phyloP scores from a whole-genome alignment of 2,888 invertebrate genomes.

The Eupithecia dodoneata region DNA sequence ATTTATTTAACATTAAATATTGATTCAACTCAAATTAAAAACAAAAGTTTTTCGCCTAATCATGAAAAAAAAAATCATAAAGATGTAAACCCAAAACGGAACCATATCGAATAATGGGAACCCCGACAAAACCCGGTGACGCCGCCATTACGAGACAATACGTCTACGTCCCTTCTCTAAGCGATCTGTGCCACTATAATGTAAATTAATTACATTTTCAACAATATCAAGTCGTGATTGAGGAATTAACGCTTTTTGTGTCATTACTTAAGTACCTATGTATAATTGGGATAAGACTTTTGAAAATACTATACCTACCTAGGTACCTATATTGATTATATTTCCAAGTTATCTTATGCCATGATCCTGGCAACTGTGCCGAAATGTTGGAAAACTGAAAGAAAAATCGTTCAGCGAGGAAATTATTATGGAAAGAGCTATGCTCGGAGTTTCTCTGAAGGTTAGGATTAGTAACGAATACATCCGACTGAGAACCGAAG shows the following conservation, averaged over 20 bases:
- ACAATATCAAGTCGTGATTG: conserved; percentile 18
- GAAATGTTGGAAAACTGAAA: background rate
- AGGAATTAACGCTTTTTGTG: conserved; percentile 19
- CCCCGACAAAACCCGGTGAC: background rate
- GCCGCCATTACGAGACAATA: conserved; percentile 24
- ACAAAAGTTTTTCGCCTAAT: background rate
- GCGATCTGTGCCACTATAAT: conserved; percentile 58
- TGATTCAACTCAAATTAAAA: background rate
- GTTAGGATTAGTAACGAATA: too few species aligned
- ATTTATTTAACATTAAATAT: background rate
- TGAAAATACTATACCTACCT: background rate
- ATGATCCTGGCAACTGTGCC: background rate
- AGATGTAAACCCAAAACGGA: background rate
- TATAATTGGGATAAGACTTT: background rate
- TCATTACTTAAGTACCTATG: background rate
- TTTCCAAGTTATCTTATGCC: background rate
- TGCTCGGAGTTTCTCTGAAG: too few species aligned
- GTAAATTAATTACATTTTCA: conserved; percentile 78
- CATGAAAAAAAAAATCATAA: background rate
- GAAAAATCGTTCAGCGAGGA: too few species aligned
- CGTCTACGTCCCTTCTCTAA: conserved; percentile 49
- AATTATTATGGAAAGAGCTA: too few species aligned
- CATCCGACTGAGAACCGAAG: too few species aligned
- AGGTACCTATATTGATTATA: background rate
- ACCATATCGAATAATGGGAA: background rate